Percentiles rank a stretch among this genome's conserved stretches.
Conservation (phyloP, 2,888 invertebrate genomes). For the Melanotus villosus region DNA sequence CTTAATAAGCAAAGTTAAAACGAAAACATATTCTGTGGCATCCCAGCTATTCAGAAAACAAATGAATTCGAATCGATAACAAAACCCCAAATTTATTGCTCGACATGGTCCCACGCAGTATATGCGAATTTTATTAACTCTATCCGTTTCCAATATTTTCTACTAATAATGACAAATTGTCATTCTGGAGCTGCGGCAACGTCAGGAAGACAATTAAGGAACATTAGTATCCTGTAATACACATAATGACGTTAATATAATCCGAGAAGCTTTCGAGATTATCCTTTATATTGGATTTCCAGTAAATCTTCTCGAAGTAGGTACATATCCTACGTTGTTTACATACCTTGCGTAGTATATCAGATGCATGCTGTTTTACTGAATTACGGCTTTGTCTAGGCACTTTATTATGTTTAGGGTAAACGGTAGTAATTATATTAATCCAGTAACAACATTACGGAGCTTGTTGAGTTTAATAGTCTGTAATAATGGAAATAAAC, state of each 20-base stretch:
- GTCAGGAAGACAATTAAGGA: slow-evolving; percentile 1
- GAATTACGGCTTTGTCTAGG: no score
- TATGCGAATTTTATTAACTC: neutral
- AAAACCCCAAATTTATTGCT: neutral
- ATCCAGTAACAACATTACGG: no score
- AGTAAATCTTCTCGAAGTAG: slow-evolving; percentile 1
- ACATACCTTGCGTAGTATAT: neutral
- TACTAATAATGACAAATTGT: slow-evolving; percentile 16
- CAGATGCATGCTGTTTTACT: no score
- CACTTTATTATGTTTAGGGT: no score
- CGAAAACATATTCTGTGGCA: no score
- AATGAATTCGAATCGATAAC: slow-evolving; percentile 12
- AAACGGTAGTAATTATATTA: no score
- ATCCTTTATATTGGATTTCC: neutral
- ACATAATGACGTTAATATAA: neutral
- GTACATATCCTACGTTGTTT: neutral
- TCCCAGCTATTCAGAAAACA: no score
- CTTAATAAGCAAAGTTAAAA: no score
- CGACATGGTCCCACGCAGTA: neutral
- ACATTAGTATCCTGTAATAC: neutral
- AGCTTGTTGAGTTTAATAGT: no score
- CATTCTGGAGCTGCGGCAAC: neutral
- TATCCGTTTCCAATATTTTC: neutral
- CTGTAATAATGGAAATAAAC: no score
- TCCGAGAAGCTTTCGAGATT: neutral